Base-by-base conservation (phyloP, 2,113 vertebrate species). In the Picathartes gymnocephalus region DNA sequence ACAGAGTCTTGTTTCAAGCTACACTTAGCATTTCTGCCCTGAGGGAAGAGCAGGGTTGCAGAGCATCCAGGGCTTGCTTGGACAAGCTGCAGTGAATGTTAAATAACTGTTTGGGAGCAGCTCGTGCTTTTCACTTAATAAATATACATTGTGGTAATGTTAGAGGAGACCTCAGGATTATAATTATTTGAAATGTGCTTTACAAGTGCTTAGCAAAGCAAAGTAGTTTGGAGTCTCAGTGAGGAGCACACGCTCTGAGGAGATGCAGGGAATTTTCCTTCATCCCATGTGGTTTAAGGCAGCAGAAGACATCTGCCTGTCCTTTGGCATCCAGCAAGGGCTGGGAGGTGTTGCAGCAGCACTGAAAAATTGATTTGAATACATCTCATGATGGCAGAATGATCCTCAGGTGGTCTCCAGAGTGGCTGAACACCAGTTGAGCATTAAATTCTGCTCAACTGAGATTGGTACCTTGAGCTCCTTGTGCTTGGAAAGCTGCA, bases 21-120 rank as follows among this genome's bases (percentile, higher is more conserved):
- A 21, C 20, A 13, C 91, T 96, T 85, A 84, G 92, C 97, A 96
- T 96, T 87, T 95, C 86, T 97, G 89, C 97, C 98, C 97, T 10
- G 65, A 70, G 94, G 97, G 86, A 94, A 87, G 56, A 92, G 69
- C 60, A 45, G 37, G 95, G 86, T 89, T 78, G 80, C 68, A 5
- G 42, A 92, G 92, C 85, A 44, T 27, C 15, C 9, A 13, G 82
- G 90, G 76, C 97, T 96, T 98, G 97, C 96, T 81, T 10, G 42
- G 93, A 91, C 97, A 97, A 93, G 97, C 96, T 58, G 71, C 62
- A 66, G 86, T 92, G 92, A 94, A 40, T 86, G 79, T 94, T 87
- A 92, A 95, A 72, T 92, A 95, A 95, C 94, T 88, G 62, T 47
- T 91, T 69, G 72, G 92, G 80, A 96, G 93, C 90, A 86, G 86